Evolutionary conservation across 1,140 invertebrate genomes (phyloP), one percentile per base, ranked within the genome.

Genomic region (Bombus confusus): DNA sequence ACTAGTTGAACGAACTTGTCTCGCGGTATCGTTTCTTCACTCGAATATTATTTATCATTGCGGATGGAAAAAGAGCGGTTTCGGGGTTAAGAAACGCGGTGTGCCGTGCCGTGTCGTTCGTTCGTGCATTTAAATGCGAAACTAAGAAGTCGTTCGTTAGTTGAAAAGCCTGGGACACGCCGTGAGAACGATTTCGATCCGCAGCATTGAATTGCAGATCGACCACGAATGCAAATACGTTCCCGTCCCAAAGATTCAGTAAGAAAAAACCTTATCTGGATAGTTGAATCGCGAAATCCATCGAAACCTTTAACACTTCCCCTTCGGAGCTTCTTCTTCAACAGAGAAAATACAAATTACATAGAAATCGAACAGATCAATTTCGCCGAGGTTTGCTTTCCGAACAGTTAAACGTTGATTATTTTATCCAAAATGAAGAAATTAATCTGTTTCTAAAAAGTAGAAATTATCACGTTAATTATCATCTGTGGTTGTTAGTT

Each of bases 201-300:
- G 22, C 37, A 41, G 78, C 73, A 81, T 84, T 85, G 69, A 89
- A 89, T 90, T 87, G 87, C 87, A 86, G 80, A 88, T 89, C 66
- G 62, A 25, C 66, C 64, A 72, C 22, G 76, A 69, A 79, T 73
- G 76, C 80, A 86, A 89, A 86, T 84, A 68, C 2, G 68, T 47
- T 52, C 28, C 37, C 62, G 34, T 73, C 28, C 25, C n/a, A 5
- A 28, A 66, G 31, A 74, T 83, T 57, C 47, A 10, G 66, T 31
- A 52, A n/a, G 68, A 72, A 41, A 37, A 72, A 12, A 28, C 18
- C n/a, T 15, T 28, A 43, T 47, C 47, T 18, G 10, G 28, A 28
- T 12, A 25, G 28, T 62, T 62, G 28, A 3, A 62, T 62, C 59
- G 59, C 4, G 59, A 62, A 28, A 62, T 62, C 59, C 6, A 59